Percentiles rank a stretch among this genome's conserved stretches.
Conservation (phyloP, 2,797 vertebrate species). For the Euthynnus affinis region DNA sequence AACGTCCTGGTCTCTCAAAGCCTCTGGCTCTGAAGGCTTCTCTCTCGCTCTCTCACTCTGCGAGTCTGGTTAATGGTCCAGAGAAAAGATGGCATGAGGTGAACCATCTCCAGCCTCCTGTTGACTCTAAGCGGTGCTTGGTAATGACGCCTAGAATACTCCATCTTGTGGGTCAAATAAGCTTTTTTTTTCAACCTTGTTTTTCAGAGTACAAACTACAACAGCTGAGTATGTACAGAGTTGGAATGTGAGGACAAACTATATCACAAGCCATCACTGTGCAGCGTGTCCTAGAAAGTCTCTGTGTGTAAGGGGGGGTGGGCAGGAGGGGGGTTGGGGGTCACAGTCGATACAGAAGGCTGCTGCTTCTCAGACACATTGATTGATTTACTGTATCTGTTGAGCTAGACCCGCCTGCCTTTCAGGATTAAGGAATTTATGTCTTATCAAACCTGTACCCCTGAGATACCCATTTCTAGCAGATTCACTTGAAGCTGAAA, state of each 20-base stretch:
- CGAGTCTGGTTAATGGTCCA: conserved; percentile 80
- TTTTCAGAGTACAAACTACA: conserved; percentile 36
- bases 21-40: conserved; percentile 60
- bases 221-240: conserved; percentile 7
- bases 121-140: conserved; percentile 65
- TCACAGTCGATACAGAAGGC: conserved; percentile 72
- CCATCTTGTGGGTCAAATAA: conserved; percentile 63
- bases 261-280: conserved; percentile 33
- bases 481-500: conserved; percentile 53
- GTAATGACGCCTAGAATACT: conserved; percentile 71
- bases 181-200: conserved; percentile 25
- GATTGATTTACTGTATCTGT: conserved; percentile 84
- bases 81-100: conserved; percentile 74
- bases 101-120: conserved; percentile 74
- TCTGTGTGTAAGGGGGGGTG: conserved; percentile 8
- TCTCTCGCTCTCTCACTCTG: conserved; percentile 55
- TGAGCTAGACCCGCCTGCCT: conserved; percentile 77
- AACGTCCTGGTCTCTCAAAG: conserved; percentile 48
- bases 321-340: neutral
- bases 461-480: conserved; percentile 56
- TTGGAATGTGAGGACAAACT: conserved; percentile 26
- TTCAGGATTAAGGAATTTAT: conserved; percentile 83
- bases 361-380: conserved; percentile 75
- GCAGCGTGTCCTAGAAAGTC: conserved; percentile 52
- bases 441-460: conserved; percentile 77